Evolutionary conservation across 2,888 invertebrate species (phyloP).

Genomic region (Argyresthia goedartella): DNA sequence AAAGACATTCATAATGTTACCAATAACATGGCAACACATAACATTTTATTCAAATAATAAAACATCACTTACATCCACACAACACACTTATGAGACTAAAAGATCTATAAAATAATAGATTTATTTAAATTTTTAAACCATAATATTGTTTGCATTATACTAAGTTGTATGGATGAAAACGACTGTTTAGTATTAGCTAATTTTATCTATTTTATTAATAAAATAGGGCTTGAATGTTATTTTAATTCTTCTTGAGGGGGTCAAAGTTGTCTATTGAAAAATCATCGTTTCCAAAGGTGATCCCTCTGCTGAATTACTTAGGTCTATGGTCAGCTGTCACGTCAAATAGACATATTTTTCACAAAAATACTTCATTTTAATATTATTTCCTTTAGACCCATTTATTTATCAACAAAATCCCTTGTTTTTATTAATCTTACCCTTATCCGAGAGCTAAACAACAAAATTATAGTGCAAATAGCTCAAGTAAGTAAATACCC

Average conservation of each 20-base stretch:
- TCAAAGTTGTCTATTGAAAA: constrained; percentile 95
- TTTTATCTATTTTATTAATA: constrained; percentile 22
- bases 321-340: no score
- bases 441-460: no score
- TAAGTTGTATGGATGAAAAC: constrained; percentile 40
- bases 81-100: constrained; percentile 17
- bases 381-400: no score
- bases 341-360: no score
- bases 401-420: no score
- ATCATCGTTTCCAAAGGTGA: constrained; percentile 92
- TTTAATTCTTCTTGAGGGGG: constrained; percentile 84
- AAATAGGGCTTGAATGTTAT: constrained; percentile 1
- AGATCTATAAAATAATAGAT: constrained; percentile 20
- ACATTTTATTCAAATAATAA: constrained; percentile 17
- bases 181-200: constrained; percentile 19
- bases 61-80: constrained; percentile 38
- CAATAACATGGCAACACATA: constrained; percentile 60
- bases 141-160: constrained; percentile 36
- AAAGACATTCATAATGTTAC: constrained; percentile 31
- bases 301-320: no score
- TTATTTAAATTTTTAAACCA: constrained; percentile 24
- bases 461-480: no score
- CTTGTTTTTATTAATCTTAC: no score
- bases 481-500: no score
- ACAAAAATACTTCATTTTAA: no score